A percentile compares a stretch with the other conserved stretches of the same genome.
Conservation (phyloP, 2,113 vertebrate genomes). For the Bucco capensis region DNA sequence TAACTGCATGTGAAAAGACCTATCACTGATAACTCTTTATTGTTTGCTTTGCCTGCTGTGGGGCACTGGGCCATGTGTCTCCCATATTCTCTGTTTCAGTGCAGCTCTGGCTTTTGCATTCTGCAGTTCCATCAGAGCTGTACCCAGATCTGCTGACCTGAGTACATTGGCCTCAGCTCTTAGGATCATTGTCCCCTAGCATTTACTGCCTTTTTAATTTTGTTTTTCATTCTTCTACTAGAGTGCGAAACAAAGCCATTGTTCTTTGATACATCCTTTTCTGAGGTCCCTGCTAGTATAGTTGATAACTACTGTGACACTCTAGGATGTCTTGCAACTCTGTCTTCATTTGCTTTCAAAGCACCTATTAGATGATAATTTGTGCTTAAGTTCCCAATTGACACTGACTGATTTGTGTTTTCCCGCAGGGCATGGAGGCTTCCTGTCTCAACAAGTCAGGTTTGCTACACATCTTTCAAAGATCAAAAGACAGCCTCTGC, state of each 20-base stretch:
- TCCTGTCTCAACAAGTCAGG: background rate
- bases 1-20: background rate
- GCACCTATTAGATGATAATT: background rate
- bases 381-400: background rate
- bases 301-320: background rate
- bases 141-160: background rate
- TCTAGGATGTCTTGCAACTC: background rate
- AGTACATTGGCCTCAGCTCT: background rate
- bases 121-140: background rate
- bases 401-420: background rate
- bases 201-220: background rate
- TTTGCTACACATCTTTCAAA: background rate
- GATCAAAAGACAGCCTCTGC: background rate
- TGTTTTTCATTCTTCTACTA: background rate
- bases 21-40: background rate
- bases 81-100: background rate
- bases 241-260: background rate
- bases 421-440: background rate
- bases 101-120: background rate
- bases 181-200: background rate
- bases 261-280: background rate
- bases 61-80: background rate
- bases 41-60: background rate
- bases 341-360: conserved; percentile 35
- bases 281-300: background rate